These are phyloP conservation scores for Meghimatium bilineatum DNA, from an alignment of 2,888 invertebrate species.

Conservation along the genomic window DNA sequence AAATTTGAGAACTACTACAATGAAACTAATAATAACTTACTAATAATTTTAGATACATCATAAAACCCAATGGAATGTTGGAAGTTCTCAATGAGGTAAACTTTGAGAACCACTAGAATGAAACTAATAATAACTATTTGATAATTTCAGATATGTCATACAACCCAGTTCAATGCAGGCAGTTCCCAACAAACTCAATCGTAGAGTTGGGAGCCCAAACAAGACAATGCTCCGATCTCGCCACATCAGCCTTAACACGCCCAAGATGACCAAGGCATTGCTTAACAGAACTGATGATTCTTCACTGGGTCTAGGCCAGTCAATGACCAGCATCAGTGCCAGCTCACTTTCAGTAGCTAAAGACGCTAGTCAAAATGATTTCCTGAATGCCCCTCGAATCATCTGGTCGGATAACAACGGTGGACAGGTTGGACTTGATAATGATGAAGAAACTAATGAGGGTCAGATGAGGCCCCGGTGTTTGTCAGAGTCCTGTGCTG, in stretches of 20 bases:
- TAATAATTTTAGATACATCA: too few relatives aligned
- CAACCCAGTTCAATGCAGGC: conserved; percentile 63
- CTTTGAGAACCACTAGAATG: too few relatives aligned
- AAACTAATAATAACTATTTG: not conserved
- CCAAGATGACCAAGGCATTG: not conserved
- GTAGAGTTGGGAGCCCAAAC: conserved; percentile 20
- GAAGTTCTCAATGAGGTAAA: too few relatives aligned
- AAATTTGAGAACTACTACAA: too few relatives aligned
- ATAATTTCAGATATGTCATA: conserved; percentile 53
- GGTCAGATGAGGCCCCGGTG: conserved; percentile 37
- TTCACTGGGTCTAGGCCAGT: not conserved
- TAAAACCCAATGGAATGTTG: too few relatives aligned
- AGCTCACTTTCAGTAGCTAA: not conserved
- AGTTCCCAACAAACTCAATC: conserved; percentile 57
- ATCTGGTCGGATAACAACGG: not conserved
- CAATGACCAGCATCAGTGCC: not conserved
- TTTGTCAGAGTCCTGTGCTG: conserved; percentile 40
- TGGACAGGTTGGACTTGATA: not conserved
- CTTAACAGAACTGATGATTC: not conserved
- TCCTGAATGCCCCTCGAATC: not conserved
- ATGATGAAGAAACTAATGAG: not conserved
- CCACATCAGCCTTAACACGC: conserved; percentile 27
- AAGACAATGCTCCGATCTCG: conserved; percentile 7
- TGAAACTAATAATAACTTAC: not conserved
- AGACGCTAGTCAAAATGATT: not conserved